Base-by-base conservation (phyloP, 2,113 vertebrate species). In the Pagrus major region DNA sequence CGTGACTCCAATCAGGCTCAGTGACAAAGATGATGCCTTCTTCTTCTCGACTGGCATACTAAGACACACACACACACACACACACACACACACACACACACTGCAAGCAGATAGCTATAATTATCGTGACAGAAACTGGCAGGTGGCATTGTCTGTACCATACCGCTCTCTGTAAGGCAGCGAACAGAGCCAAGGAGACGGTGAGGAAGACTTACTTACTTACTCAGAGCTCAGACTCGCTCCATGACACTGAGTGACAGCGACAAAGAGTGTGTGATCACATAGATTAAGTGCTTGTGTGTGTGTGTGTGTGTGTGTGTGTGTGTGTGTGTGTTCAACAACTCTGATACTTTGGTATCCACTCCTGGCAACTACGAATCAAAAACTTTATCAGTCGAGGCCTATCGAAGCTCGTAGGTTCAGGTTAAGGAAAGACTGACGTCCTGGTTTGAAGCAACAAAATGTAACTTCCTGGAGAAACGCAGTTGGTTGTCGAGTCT, bases 61-160 rank as follows among this genome's bases (percentile, higher is more conserved):
- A 89, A 91, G 80, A 86, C 72, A 77, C 81, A 80, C 71, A 31
- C 73, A 72, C 73, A 37, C 69, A 68, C 16, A 71, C 67, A 63
- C 68, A 63, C 76, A 73, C 80, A 55, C 76, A 37, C 49, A 51
- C 72, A 67, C 84, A 75, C 58, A 61, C 83, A 76, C 49, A 49
- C 76, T 65, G 80, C 35, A 47, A 61, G 78, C 80, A 81, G 84
- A 88, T 88, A 87, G 90, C 91, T 93, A 93, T 93, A 92, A 91
- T 93, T 93, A 93, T 73, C 93, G 87, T 93, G 92, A 93, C 91
- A 87, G 85, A 89, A 92, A 89, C 78, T 92, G 91, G 88, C 92
- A 93, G 92, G 90, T 93, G 92, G 88, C 63, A 88, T 92, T 90
- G 87, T 93, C 84, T 89, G 81, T 46, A 70, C 49, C 71, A 68